Percentiles rank a stretch among this genome's conserved stretches.
phyloP scores from a whole-genome alignment of 35 echinoderm and acorn worm species.

The Holothuria glaberrima region DNA sequence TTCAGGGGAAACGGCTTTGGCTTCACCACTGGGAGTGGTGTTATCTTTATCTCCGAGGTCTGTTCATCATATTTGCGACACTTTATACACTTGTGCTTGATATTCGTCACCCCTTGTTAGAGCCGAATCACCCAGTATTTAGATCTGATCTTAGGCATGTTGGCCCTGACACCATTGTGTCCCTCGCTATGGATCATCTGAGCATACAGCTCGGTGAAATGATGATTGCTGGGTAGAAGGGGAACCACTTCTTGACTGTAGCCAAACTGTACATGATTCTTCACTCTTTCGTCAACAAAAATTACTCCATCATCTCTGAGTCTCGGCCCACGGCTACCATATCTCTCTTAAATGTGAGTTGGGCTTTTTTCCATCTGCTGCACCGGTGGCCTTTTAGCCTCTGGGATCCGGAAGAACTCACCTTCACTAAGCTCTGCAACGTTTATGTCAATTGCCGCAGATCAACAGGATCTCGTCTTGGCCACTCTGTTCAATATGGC shows the following conservation, averaged over 20 bases:
- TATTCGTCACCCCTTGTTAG: conserved; percentile 14
- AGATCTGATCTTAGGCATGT: conserved; percentile 49
- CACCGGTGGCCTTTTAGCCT: conserved; percentile 43
- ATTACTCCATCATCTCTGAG: conserved; percentile 64
- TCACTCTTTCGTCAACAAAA: conserved; percentile 53
- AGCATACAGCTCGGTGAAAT: conserved; percentile 53
- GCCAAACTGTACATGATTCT: conserved; percentile 52
- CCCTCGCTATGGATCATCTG: conserved; percentile 35
- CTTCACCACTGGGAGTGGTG: conserved; percentile 6
- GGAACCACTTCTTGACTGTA: conserved; percentile 57
- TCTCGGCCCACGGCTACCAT: conserved; percentile 37
- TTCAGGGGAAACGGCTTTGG: conserved; percentile 66
- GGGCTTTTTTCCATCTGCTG: not conserved
- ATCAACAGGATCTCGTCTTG: not conserved
- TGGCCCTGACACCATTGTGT: conserved; percentile 31
- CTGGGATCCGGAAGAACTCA: conserved; percentile 34
- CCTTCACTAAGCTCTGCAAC: not conserved
- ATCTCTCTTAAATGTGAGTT: not conserved
- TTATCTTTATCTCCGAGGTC: conserved; percentile 53
- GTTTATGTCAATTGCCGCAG: not conserved
- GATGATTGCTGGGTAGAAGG: conserved; percentile 28
- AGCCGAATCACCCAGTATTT: conserved; percentile 53
- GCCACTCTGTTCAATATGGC: conserved; percentile 24
- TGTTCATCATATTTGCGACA: conserved; percentile 30
- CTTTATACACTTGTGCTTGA: conserved; percentile 47